Base-by-base conservation (phyloP, 2,888 invertebrate genomes). In the Mamestra brassicae region DNA sequence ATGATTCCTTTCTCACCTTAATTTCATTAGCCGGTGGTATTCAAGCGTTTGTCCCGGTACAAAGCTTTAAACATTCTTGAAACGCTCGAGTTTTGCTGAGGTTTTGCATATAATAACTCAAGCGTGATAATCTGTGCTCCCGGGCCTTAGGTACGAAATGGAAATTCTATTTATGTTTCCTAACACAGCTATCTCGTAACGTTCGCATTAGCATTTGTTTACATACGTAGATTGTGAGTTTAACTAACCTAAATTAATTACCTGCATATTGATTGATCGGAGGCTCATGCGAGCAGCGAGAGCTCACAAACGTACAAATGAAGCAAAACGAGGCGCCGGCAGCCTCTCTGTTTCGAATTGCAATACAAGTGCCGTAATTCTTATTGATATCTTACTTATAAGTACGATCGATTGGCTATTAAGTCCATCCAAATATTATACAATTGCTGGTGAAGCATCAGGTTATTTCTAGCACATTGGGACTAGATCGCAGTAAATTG, bases 401-500 rank as follows among this genome's bases (percentile, higher is more conserved):
- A n/a, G n/a, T n/a, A 78, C 87, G 85, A 91, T 90, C 87, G 87
- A 84, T 78, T 76, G 83, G 76, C 86, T 86, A 89, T 91, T 76
- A 91, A 89, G 88, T 88, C 83, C 81, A 88, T 89, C 90, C 88
- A 88, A 92, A 90, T 91, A 88, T 88, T 83, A 88, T 83, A 87
- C 89, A 89, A 92, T 91, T 88, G 89, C 84, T 86, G 84, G 87
- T 87, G 85, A 88, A 90, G 86, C 89, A 91, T 72, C 70, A 75
- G 82, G 90, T 89, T 91, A 91, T 90, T 89, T 89, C 89, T 85
- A 90, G 86, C 82, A 83, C 86, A 79, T 80, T 85, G 78, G 86
- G 87, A 89, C 83, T 80, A 86, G 89, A 89, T 91, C 89, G 91
- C 90, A 92, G 93, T 95, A 95, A 94, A 94, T 94, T 93, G 92